Evolutionary conservation across 2,797 vertebrate species (phyloP), one percentile per base, ranked within the genome.

Genomic region (Gephyroberyx darwinii): DNA sequence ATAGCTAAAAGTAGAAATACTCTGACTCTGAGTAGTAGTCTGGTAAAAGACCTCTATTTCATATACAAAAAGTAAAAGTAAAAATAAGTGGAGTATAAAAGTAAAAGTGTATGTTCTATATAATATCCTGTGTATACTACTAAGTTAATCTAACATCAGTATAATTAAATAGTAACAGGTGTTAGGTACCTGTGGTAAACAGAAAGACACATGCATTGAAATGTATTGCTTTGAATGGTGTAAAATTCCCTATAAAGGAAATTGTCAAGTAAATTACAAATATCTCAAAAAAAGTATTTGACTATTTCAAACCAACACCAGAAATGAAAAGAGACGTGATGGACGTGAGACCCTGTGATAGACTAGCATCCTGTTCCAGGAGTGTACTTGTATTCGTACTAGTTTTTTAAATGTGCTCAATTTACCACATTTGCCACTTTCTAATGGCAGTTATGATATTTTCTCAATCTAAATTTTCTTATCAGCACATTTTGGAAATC

Each of bases 341-440:
- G 66, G 51, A 14, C 13, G 51, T 26, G 17, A 61, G 67, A 61
- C 50, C 61, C 53, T 68, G 61, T 52, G 74, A 66, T 30, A 73
- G 68, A 71, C 64, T 77, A 0, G 3, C 43, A 55, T 48, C 65
- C 71, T 77, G 75, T 68, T 80, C 69, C 50, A 47, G 69, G 62
- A 47, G 63, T 43, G 13, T 43, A 43, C 41, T 43, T 26, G 26
- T 26, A 26, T 41, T 12, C 16, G 47, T 48, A n/a, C 47, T 62
- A 58, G 16, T 63, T 68, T 68, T 67, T 48, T 8, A 78, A 74
- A 76, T 55, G 19, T 31, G 53, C 61, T 43, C n/a, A 51, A 60
- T 80, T 57, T 75, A 56, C 65, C 20, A 13, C 13, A 56, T 1
- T 9, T 14, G 51, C 52, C 39, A 1, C n/a, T 58, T 47, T 69